A percentile compares a stretch with the other conserved stretches of the same genome.
These are phyloP conservation scores for Lota lota DNA, from an alignment of 2,113 vertebrate genomes.

Conservation along the genomic window DNA sequence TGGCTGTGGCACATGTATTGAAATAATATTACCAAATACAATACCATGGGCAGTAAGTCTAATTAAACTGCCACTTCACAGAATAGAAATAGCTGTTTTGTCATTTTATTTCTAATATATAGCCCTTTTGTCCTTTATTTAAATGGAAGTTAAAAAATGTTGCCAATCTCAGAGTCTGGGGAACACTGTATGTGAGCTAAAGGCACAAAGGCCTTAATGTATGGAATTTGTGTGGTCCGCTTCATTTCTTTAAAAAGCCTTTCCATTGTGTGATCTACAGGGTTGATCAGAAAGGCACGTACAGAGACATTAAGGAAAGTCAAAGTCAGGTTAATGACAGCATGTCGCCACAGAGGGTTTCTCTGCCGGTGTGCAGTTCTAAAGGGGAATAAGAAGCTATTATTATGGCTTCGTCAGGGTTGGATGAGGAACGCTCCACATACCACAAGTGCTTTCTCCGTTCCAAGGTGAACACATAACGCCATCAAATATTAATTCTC, in stretches of 20 bases:
- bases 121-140: conserved; percentile 30
- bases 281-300: too few species aligned
- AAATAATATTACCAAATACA: too few species aligned
- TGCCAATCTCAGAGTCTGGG: not conserved
- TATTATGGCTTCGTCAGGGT: not conserved
- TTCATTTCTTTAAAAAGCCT: too few species aligned
- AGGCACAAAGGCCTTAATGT: too few species aligned
- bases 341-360: not conserved
- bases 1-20: not conserved
- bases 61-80: conserved; percentile 52
- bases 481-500: conserved; percentile 54
- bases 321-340: too few species aligned
- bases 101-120: conserved; percentile 19
- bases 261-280: conserved; percentile 4
- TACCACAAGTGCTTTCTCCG: conserved; percentile 18
- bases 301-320: too few species aligned
- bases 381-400: not conserved
- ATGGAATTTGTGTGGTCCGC: too few species aligned
- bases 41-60: conserved; percentile 25
- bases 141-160: not conserved
- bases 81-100: conserved; percentile 38
- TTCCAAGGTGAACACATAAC: conserved; percentile 29
- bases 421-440: not conserved
- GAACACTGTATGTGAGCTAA: too few species aligned
- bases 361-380: not conserved